Percentiles rank a stretch among this genome's conserved stretches.
Conservation (phyloP, 2,888 invertebrate genomes). For the Halocaridina rubra region DNA sequence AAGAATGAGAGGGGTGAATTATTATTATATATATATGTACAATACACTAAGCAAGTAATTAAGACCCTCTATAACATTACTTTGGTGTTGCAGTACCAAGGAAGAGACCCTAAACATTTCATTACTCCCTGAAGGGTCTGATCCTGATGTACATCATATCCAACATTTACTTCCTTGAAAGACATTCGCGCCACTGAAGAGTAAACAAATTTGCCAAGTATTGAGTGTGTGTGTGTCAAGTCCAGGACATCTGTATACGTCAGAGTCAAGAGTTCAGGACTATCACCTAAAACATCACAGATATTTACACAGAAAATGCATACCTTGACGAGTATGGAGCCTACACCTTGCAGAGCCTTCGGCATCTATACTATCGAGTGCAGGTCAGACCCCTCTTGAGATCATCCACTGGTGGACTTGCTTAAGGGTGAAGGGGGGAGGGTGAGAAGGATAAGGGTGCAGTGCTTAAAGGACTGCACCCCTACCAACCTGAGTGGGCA, state of each 20-base stretch:
- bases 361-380: not conserved
- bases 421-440: conserved; percentile 11
- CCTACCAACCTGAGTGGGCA: conserved; percentile 51
- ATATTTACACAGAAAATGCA: conserved; percentile 40
- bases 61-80: not conserved
- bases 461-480: conserved; percentile 22
- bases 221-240: not conserved
- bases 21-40: not conserved
- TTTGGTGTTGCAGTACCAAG: not conserved
- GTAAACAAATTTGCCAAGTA: not conserved
- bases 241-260: not conserved
- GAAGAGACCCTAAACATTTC: not conserved
- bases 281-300: conserved; percentile 36
- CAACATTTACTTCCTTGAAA: too few species aligned
- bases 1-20: too few species aligned
- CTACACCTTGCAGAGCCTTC: conserved; percentile 13
- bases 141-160: too few species aligned
- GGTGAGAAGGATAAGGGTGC: not conserved
- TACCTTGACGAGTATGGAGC: conserved; percentile 11
- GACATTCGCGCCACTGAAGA: not conserved
- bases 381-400: conserved; percentile 41
- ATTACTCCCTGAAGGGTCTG: not conserved
- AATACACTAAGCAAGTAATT: too few species aligned
- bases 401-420: conserved; percentile 47
- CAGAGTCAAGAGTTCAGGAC: conserved; percentile 17